phyloP scores from a whole-genome alignment of 2,888 invertebrate species.

The Ormyrus labotus region DNA sequence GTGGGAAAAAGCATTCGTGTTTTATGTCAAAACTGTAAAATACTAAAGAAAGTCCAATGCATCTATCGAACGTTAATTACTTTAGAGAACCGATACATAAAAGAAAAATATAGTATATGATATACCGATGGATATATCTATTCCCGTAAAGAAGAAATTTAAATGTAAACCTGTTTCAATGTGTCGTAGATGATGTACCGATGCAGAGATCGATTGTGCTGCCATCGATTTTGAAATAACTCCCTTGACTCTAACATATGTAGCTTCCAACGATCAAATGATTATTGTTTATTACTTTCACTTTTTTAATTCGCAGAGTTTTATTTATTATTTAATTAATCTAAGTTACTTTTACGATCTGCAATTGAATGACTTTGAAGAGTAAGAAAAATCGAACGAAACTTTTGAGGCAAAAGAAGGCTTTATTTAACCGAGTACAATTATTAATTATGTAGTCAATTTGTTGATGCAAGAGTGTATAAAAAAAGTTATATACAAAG shows the following conservation, averaged over 20 bases:
- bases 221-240: slow-evolving; percentile 52
- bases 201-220: slow-evolving; percentile 36
- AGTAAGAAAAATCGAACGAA: slow-evolving; percentile 8
- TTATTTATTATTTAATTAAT: slow-evolving; percentile 39
- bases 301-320: slow-evolving; percentile 26
- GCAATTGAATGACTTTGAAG: slow-evolving; percentile 3
- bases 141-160: slow-evolving; percentile 43
- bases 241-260: slow-evolving; percentile 16
- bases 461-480: slow-evolving; percentile 30
- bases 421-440: slow-evolving; percentile 16
- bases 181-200: slow-evolving; percentile 41
- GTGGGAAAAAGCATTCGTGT: slow-evolving; percentile 36
- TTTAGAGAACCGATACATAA: slow-evolving; percentile 35
- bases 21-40: slow-evolving; percentile 52
- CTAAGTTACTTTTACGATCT: slow-evolving; percentile 29
- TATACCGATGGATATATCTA: slow-evolving; percentile 41
- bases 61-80: slow-evolving; percentile 46
- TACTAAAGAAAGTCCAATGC: slow-evolving; percentile 43
- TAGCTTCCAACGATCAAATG: slow-evolving; percentile 32
- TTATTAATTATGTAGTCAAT: slow-evolving; percentile 26
- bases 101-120: slow-evolving; percentile 30
- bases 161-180: slow-evolving; percentile 55
- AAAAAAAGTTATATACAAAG: slow-evolving; percentile 27
- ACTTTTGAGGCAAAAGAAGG: neutral
- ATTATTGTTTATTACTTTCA: slow-evolving; percentile 4